Conservation (phyloP, 2,797 vertebrate genomes). For the Pseudopleuronectes americanus region DNA sequence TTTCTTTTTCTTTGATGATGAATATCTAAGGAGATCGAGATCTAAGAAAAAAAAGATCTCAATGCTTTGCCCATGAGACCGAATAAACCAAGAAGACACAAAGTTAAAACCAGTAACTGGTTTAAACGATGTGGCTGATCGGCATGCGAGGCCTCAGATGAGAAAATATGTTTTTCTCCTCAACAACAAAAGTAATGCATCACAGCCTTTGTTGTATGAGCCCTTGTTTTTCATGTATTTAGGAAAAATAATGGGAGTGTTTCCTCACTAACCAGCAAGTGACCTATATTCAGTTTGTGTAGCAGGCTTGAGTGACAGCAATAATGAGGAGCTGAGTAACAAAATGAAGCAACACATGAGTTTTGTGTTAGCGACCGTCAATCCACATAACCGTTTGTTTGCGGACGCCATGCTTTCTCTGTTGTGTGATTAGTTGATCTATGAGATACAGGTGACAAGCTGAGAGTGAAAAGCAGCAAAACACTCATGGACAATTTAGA, state of each 20-base stretch:
- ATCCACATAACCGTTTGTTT: background rate
- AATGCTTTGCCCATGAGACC: conserved; percentile 19
- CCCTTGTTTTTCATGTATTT: too few species aligned
- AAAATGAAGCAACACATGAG: background rate
- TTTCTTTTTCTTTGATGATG: conserved; percentile 1
- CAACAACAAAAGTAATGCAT: background rate
- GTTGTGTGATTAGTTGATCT: background rate
- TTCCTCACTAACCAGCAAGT: background rate
- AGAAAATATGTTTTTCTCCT: background rate
- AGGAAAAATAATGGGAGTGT: background rate
- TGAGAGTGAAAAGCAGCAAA: background rate
- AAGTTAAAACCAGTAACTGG: background rate
- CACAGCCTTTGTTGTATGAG: background rate
- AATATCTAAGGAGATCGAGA: conserved; percentile 13
- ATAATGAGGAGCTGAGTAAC: background rate
- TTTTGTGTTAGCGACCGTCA: background rate
- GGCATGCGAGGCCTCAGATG: background rate
- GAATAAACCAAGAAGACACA: background rate
- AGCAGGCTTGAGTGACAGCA: background rate
- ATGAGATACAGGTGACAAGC: background rate
- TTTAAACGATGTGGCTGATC: background rate
- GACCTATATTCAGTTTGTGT: background rate
- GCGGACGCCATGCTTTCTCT: background rate
- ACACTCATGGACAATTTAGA: background rate
- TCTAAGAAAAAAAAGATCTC: conserved; percentile 10